Evolutionary conservation across 2,888 invertebrate species (phyloP), one percentile per base, ranked within the genome.

Genomic region (Portevinia maculata): DNA sequence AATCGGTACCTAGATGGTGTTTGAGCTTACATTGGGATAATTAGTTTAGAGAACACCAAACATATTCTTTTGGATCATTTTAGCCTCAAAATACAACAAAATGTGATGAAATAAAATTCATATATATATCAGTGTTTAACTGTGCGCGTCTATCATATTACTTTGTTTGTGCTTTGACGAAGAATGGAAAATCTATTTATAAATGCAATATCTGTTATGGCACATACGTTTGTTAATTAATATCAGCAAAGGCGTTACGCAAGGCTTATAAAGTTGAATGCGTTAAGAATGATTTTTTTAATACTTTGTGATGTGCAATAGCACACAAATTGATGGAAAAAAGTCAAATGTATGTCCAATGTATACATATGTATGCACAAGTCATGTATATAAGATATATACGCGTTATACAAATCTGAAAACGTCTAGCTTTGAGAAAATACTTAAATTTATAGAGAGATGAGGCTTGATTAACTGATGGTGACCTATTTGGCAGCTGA

Each of bases 401-500:
- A n/a, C n/a, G n/a, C n/a, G 53, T 24, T 37, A 17, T 57, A 39
- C 34, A 8, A 59, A 44, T 60, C 53, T 52, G 11, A 50, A 41
- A 37, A 53, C 28, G 28, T 44, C 24, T 39, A 57, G 67, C 46
- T 48, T 41, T 52, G 30, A 39, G 34, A 37, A 53, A 79, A 21
- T 17, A 57, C 13, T 53, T 65, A 50, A 76, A 71, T 70, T 75
- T 59, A 65, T 50, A 55, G 30, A 73, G 57, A 59, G 41, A 64
- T 64, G 50, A n/a, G 32, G 24, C 46, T 71, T 44, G 50, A 67
- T 60, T 48, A 55, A 34, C 50, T 34, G 34, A 28, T 62, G 30
- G n/a, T 60, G 64, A 62, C 19, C 84, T 76, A 85, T 79, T 86
- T 86, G 69, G 88, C 87, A 83, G 86, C 85, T 44, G 86, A 86